Evolutionary conservation across 2,797 vertebrate species (phyloP).

Genomic region (Acestrorhynchus altus): DNA sequence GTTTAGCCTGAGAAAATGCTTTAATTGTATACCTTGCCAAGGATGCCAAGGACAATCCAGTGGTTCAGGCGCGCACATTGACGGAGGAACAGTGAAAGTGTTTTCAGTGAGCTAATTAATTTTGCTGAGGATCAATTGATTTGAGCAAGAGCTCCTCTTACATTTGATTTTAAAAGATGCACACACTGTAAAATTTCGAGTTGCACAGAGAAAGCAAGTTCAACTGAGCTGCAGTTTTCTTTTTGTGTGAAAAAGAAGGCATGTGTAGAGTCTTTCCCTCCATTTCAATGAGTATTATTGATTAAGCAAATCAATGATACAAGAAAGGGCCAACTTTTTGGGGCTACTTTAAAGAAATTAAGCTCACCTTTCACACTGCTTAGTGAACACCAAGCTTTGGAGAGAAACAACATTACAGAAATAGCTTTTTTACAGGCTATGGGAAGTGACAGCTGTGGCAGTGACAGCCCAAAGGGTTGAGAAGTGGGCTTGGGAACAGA

Average conservation of each 20-base stretch:
- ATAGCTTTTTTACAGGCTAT: background rate
- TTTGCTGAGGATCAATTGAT: background rate
- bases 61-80: constrained; percentile 10
- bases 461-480: too few relatives aligned
- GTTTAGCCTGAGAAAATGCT: constrained; percentile 46
- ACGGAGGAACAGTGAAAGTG: constrained; percentile 32
- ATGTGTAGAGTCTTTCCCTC: background rate
- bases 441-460: too few relatives aligned
- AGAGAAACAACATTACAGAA: background rate
- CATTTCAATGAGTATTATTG: background rate
- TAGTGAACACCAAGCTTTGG: too few relatives aligned
- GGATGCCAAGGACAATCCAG: constrained; percentile 33
- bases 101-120: constrained; percentile 37
- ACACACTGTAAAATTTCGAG: background rate
- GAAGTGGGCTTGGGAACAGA: too few relatives aligned
- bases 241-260: background rate
- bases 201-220: background rate
- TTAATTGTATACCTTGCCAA: constrained; percentile 42
- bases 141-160: background rate
- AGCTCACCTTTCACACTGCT: background rate
- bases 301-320: background rate
- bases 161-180: background rate
- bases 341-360: constrained; percentile 1
- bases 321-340: background rate
- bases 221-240: background rate